Evolutionary conservation across 2,888 invertebrate species (phyloP).

Genomic region (Hypselothyrea guttata): DNA sequence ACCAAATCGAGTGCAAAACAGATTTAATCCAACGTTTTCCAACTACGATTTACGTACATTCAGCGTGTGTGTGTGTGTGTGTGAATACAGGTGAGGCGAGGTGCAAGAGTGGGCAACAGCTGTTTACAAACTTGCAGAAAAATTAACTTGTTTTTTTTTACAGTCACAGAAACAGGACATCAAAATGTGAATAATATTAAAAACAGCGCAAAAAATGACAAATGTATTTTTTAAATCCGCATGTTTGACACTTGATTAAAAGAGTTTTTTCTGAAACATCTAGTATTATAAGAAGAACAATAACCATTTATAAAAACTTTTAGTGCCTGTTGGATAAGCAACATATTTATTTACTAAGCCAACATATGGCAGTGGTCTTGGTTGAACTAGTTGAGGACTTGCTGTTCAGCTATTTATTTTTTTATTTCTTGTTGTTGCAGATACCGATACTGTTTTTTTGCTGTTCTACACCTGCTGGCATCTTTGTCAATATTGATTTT

Average conservation of each 20-base stretch:
- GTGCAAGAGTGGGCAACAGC: constrained; percentile 52
- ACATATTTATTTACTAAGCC: constrained; percentile 24
- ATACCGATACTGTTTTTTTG: not conserved
- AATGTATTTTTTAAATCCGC: constrained; percentile 23
- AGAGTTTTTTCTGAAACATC: constrained; percentile 48
- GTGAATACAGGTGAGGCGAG: no score
- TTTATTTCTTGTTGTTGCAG: no score
- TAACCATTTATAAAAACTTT: constrained; percentile 17
- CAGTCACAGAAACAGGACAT: constrained; percentile 6
- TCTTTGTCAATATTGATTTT: constrained; percentile 70
- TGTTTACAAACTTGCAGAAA: constrained; percentile 44
- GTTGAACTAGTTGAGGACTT: constrained; percentile 14
- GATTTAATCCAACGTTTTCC: constrained; percentile 10
- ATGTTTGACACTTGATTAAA: constrained; percentile 59
- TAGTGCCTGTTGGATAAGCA: constrained; percentile 4
- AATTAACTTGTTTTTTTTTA: constrained; percentile 35
- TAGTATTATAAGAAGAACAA: constrained; percentile 1
- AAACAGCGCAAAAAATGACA: constrained; percentile 14
- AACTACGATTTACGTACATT: not conserved
- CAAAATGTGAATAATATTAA: constrained; percentile 20
- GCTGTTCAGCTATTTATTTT: constrained; percentile 11
- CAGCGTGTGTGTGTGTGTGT: no score
- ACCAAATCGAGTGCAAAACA: constrained; percentile 7
- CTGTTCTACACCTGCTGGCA: constrained; percentile 6
- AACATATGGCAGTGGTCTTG: constrained; percentile 54